These are phyloP conservation scores for Lumbricus terrestris DNA, from an alignment of 2,888 invertebrate species.

Conservation along the genomic window DNA sequence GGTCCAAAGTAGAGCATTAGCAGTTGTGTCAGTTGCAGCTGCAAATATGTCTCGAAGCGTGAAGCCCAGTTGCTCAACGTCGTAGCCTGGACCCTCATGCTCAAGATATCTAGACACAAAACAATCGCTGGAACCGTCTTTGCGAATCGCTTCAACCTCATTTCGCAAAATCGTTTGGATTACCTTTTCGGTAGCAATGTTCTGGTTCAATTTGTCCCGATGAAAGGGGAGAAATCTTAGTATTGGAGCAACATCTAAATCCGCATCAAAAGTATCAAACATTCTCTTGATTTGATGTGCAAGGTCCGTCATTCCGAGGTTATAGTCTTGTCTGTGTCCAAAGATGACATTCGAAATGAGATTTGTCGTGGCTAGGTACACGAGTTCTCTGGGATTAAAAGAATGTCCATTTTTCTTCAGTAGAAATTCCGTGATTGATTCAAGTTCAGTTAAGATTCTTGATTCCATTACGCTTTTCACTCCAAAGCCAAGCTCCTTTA, in stretches of 20 bases:
- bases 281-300: neutral
- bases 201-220: neutral
- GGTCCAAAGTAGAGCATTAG: slow-evolving; percentile 5
- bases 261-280: neutral
- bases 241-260: slow-evolving; percentile 12
- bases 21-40: slow-evolving; percentile 23
- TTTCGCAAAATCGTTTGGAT: neutral
- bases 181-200: neutral
- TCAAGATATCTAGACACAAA: slow-evolving; percentile 4
- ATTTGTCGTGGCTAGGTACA: neutral
- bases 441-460: slow-evolving; percentile 18
- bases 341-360: slow-evolving; percentile 17
- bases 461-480: slow-evolving; percentile 10
- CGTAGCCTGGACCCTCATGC: neutral
- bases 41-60: slow-evolving; percentile 14
- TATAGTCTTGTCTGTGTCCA: neutral
- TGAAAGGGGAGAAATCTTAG: slow-evolving; percentile 13
- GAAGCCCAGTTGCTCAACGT: slow-evolving; percentile 10
- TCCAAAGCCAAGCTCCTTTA: slow-evolving; percentile 22
- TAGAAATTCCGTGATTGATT: neutral
- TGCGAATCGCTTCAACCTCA: neutral
- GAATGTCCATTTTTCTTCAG: slow-evolving; percentile 9
- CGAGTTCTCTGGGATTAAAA: slow-evolving; percentile 10
- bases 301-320: neutral
- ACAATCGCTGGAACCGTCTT: neutral